Conservation (phyloP, 1,140 invertebrate genomes). For the Venturia canescens region DNA sequence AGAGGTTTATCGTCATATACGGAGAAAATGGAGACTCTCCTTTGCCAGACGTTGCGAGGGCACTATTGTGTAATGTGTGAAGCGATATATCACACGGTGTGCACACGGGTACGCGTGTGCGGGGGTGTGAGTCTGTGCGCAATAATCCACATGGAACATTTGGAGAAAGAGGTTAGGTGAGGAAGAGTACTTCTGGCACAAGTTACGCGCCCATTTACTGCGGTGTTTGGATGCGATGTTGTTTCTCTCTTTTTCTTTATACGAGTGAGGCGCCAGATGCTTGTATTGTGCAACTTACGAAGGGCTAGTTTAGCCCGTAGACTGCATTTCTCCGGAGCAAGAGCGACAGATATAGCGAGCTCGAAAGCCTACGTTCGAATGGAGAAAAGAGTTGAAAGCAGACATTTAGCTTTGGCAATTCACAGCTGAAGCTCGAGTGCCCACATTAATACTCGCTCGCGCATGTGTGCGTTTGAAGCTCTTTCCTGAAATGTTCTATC, state of each 20-base stretch:
- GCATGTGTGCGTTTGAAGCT: neutral
- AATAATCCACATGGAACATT: slow-evolving; percentile 33
- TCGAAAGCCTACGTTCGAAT: neutral
- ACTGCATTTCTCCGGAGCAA: slow-evolving; percentile 25
- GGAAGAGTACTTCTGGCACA: slow-evolving; percentile 35
- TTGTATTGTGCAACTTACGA: slow-evolving; percentile 1
- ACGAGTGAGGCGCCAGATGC: neutral
- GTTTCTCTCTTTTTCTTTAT: neutral
- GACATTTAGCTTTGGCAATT: slow-evolving; percentile 44
- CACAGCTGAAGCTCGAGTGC: slow-evolving; percentile 25
- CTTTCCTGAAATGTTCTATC: neutral
- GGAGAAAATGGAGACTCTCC: slow-evolving; percentile 49
- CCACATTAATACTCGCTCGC: slow-evolving; percentile 30
- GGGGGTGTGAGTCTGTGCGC: neutral
- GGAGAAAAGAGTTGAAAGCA: slow-evolving; percentile 14
- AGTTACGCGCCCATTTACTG: slow-evolving; percentile 35
- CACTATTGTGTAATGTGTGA: slow-evolving; percentile 1
- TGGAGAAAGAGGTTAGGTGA: slow-evolving; percentile 14
- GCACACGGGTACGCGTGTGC: neutral
- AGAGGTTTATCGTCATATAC: slow-evolving; percentile 34
- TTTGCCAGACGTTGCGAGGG: slow-evolving; percentile 21
- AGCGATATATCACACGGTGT: slow-evolving; percentile 29
- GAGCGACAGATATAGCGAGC: slow-evolving; percentile 12
- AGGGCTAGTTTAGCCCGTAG: slow-evolving; percentile 17
- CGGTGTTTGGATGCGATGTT: slow-evolving; percentile 7